Conservation (phyloP, 1,140 invertebrate species). For the Sycophaga agraensis region DNA sequence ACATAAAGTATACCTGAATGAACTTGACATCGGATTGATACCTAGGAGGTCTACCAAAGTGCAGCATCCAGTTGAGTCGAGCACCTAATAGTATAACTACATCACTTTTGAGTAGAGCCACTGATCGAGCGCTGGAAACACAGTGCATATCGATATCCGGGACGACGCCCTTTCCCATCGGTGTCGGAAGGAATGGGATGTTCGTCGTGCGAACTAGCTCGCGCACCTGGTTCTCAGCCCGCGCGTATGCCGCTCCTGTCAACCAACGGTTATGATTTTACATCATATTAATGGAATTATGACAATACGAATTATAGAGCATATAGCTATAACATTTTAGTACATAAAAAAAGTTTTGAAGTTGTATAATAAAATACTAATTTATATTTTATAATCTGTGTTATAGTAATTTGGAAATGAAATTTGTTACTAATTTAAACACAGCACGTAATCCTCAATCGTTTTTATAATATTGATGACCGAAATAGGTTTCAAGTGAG, state of each 20-base stretch:
- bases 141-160: constrained; percentile 77
- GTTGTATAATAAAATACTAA: no score
- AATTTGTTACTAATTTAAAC: no score
- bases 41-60: constrained; percentile 89
- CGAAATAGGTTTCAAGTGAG: background rate
- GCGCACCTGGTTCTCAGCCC: constrained; percentile 71
- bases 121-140: constrained; percentile 82
- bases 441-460: no score
- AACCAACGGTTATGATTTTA: constrained; percentile 9
- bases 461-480: background rate
- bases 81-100: constrained; percentile 88
- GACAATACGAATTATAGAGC: no score
- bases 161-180: constrained; percentile 96
- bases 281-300: background rate
- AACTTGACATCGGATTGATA: constrained; percentile 82
- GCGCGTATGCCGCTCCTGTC: constrained; percentile 75
- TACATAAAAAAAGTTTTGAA: no score
- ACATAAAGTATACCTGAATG: constrained; percentile 79
- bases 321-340: no score
- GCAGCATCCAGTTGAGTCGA: constrained; percentile 95
- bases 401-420: no score
- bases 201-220: constrained; percentile 71
- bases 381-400: no score
- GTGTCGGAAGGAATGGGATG: constrained; percentile 89
- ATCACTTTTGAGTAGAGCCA: constrained; percentile 84